Evolutionary conservation across 2,113 vertebrate genomes (phyloP).

Genomic region (Lepus americanus): DNA sequence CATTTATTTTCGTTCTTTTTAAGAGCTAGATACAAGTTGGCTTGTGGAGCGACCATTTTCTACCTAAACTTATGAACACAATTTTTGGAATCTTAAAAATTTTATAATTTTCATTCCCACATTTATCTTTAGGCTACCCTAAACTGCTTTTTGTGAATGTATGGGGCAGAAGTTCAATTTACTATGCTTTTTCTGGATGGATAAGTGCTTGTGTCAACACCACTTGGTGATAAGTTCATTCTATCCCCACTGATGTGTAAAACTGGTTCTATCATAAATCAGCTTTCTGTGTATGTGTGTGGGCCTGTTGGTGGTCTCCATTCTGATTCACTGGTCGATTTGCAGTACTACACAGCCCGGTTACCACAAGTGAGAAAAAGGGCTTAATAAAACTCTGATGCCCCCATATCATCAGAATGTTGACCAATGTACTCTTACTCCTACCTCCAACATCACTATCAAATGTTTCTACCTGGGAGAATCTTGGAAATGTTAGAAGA

Average conservation of each 20-base stretch:
- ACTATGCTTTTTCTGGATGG: neutral
- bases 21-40: conserved; percentile 16
- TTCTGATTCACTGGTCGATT: neutral
- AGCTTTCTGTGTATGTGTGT: neutral
- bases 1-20: too few relatives aligned
- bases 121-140: conserved; percentile 37
- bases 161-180: conserved; percentile 21
- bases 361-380: too few relatives aligned
- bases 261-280: conserved; percentile 9
- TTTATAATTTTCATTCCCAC: conserved; percentile 42
- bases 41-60: neutral
- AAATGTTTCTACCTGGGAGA: too few relatives aligned
- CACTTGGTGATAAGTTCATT: conserved; percentile 2
- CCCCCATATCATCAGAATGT: too few relatives aligned
- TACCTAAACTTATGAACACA: conserved; percentile 6
- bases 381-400: too few relatives aligned
- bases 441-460: too few relatives aligned
- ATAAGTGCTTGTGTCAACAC: neutral
- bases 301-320: neutral
- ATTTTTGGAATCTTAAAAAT: conserved; percentile 31
- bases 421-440: neutral
- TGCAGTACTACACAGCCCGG: neutral
- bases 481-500: too few relatives aligned
- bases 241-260: neutral
- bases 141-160: conserved; percentile 52